These are phyloP conservation scores for Drosophila ambigua DNA, from an alignment of 1,140 invertebrate species.

Conservation along the genomic window DNA sequence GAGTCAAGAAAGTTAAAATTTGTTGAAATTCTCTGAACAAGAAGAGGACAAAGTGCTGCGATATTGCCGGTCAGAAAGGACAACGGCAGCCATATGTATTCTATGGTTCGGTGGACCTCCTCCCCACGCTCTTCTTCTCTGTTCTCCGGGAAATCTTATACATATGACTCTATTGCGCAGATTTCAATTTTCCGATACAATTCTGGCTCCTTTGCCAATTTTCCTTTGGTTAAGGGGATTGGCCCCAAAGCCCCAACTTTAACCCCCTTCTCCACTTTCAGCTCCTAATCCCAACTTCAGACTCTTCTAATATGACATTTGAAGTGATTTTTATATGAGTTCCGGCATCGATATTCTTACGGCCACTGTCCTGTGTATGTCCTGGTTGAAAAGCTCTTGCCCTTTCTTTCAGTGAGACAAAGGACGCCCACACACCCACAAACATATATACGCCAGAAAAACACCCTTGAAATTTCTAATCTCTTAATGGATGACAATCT, in stretches of 20 bases:
- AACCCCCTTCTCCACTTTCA: slow-evolving; percentile 3
- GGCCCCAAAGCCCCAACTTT: slow-evolving; percentile 37
- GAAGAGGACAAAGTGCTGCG: slow-evolving; percentile 73
- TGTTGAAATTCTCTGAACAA: slow-evolving; percentile 80
- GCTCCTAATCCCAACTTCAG: slow-evolving; percentile 15
- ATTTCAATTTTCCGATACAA: slow-evolving; percentile 80
- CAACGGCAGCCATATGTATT: slow-evolving; percentile 82
- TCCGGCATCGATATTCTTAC: slow-evolving; percentile 56
- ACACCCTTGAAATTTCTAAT: slow-evolving; percentile 79
- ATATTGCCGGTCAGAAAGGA: slow-evolving; percentile 72
- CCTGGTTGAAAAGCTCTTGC: slow-evolving; percentile 73
- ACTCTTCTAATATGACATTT: slow-evolving; percentile 76
- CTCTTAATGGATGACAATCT: slow-evolving; percentile 82
- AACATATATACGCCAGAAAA: slow-evolving; percentile 43
- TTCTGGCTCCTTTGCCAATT: slow-evolving; percentile 64
- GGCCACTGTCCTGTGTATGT: slow-evolving; percentile 58
- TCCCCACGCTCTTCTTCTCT: slow-evolving; percentile 7
- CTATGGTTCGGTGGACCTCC: slow-evolving; percentile 53
- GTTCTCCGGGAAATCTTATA: slow-evolving; percentile 59
- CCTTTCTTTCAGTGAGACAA: slow-evolving; percentile 67
- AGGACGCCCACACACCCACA: slow-evolving; percentile 39
- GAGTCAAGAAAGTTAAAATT: slow-evolving; percentile 78
- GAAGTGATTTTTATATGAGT: slow-evolving; percentile 78
- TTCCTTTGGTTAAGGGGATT: slow-evolving; percentile 57
- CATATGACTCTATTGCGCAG: slow-evolving; percentile 63